Base-by-base conservation (phyloP, 2,797 vertebrate species). In the Falco novaeseelandiae region DNA sequence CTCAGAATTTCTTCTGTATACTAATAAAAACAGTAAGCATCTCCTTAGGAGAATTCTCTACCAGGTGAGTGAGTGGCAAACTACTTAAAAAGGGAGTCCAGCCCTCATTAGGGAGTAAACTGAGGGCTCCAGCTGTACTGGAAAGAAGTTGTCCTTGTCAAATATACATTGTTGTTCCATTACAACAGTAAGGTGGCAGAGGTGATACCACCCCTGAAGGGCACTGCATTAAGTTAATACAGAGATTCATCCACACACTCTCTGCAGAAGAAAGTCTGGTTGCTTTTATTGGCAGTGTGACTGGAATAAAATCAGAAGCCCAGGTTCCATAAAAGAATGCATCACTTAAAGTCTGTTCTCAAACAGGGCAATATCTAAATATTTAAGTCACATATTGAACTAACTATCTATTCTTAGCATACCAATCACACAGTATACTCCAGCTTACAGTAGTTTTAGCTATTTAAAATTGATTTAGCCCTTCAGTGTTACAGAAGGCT, bases 401-500 rank as follows among this genome's bases (percentile, higher is more conserved):
- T 38, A 38, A 38, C 36, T 38, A 38, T 38, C 36, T 38, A 38
- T 12, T n/a, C 2, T 21, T 10, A 44, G 13, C 2, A 2, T 4
- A n/a, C 17, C 20, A 20, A 23, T 13, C 9, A 7, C 14, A 4
- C 1, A 4, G 9, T 1, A 26, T 2, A 23, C 6, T 44, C 10
- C 11, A 51, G 13, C 1, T 65, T 19, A 12, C 1, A 48, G n/a
- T 1, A 48, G 19, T 6, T 78, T 57, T 14, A 54, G 8, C 20
- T 26, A 49, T 5, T 61, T 34, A 26, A 74, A 79, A 40, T 5
- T 1, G 23, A 32, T 49, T 48, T 26, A 8, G 6, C 6, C 38
- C 46, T 23, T 22, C 20, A 48, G 36, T 9, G 15, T 42, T 44
- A 49, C 32, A 82, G 36, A 54, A 42, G 10, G n/a, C 12, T 86